phyloP scores from a whole-genome alignment of 1,140 invertebrate species.

The Contarinia nasturtii region DNA sequence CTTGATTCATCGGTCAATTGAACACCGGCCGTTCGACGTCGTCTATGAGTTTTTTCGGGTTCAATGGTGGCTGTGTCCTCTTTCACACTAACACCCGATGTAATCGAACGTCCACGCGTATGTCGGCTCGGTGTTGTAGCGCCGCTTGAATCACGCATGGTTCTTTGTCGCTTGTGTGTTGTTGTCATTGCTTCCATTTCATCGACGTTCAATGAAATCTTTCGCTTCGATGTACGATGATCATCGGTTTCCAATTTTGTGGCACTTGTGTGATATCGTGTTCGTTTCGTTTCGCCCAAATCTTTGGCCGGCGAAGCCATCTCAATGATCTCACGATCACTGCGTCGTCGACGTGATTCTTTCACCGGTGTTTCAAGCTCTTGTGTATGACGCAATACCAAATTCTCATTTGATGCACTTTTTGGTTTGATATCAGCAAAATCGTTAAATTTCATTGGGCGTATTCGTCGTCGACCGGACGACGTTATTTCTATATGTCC shows the following conservation, averaged over 20 bases:
- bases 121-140: not conserved
- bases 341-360: not conserved
- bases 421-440: constrained; percentile 8
- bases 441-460: constrained; percentile 37
- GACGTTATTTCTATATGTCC: constrained; percentile 29
- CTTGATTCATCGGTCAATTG: not conserved
- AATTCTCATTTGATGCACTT: not conserved
- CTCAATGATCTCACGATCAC: not conserved
- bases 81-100: too few relatives aligned
- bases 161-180: not conserved
- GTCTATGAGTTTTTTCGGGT: not conserved
- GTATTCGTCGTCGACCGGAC: constrained; percentile 32
- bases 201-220: not conserved
- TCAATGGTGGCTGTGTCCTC: not conserved
- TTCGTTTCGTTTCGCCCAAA: not conserved
- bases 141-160: not conserved
- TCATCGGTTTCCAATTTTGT: not conserved
- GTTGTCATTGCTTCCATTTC: too few relatives aligned
- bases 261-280: not conserved
- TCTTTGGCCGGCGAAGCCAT: not conserved
- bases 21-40: not conserved
- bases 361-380: not conserved
- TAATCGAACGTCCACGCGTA: not conserved
- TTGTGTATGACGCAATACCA: too few relatives aligned
- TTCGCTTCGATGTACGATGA: not conserved